Base-by-base conservation (phyloP, 2,888 invertebrate species). In the Pollenia griseotomentosa region DNA sequence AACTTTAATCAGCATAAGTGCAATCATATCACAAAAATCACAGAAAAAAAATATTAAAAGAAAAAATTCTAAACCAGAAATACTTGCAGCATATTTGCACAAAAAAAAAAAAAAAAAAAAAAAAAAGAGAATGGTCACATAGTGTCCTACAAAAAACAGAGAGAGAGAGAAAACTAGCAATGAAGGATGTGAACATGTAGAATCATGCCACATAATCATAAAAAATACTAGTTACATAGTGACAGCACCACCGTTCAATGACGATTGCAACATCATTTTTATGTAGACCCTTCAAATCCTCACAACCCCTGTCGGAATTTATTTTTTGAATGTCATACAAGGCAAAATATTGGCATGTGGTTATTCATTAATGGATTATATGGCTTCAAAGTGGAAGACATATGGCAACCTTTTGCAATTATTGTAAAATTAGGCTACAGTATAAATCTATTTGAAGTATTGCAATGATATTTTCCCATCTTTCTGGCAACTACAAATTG, bases 1-100 rank as follows among this genome's bases (percentile, higher is more conserved):
- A 68, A 74, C 66, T 84, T 84, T 87, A 87, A 87, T 87, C 87
- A 87, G 80, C 81, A 83, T 87, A 87, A 87, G 87, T 87, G 87
- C 87, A 84, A 77, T 81, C 73, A 84, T 68, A 74, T 81, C 53
- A 78, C 44, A 83, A 63, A 86, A 86, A 83, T 74, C 48, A 70
- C 33, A 79, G 8, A 83, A 75, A 46, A 53, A 14, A 14, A 33
- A 33, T 33, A 44, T 14, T n/a, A 23, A 63, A 53, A 53, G 53
- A 63, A 57, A 19, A 78, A 57, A 78, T 16, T 46, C 12, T 1
- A 71, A 77, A 63, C 48, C 40, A 71, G 40, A 83, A 77, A 42
- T 51, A 42, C 48, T 65, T 55, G 23, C 70, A 65, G 48, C 59
- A 82, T 63, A 61, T 63, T 55, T 63, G 2, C n/a, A 40, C 12